phyloP scores from a whole-genome alignment of 1,140 invertebrate genomes.

The Calliphora vicina region DNA sequence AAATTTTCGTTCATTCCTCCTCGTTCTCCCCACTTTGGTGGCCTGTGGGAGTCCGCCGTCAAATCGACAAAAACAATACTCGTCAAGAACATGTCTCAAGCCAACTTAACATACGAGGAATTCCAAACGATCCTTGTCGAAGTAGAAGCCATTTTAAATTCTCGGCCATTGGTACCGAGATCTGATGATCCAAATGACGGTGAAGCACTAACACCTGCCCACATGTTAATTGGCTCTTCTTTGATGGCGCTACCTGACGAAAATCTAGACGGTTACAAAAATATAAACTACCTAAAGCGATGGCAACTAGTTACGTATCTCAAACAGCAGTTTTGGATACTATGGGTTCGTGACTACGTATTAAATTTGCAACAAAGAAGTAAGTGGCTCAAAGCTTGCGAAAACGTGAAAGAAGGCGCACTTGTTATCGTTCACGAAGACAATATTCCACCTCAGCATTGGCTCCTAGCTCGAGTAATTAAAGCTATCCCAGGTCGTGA shows the following conservation, averaged over 20 bases:
- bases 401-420: slow-evolving; percentile 44
- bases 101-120: slow-evolving; percentile 35
- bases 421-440: slow-evolving; percentile 57
- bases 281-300: not conserved
- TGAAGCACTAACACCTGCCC: slow-evolving; percentile 47
- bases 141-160: slow-evolving; percentile 49
- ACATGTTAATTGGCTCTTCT: slow-evolving; percentile 48
- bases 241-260: slow-evolving; percentile 26
- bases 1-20: slow-evolving; percentile 48
- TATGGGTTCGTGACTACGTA: slow-evolving; percentile 51
- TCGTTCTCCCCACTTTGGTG: slow-evolving; percentile 52
- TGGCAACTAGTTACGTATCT: slow-evolving; percentile 24
- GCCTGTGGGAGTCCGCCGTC: slow-evolving; percentile 45
- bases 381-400: slow-evolving; percentile 48
- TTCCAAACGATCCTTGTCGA: slow-evolving; percentile 21
- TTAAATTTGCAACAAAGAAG: slow-evolving; percentile 45
- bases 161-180: slow-evolving; percentile 37
- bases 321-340: slow-evolving; percentile 47
- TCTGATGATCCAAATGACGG: slow-evolving; percentile 42
- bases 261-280: not conserved
- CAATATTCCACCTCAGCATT: slow-evolving; percentile 54
- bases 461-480: slow-evolving; percentile 57
- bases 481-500: slow-evolving; percentile 56
- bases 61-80: slow-evolving; percentile 30
- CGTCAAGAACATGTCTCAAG: slow-evolving; percentile 27